A percentile compares a stretch with the other conserved stretches of the same genome.
These are phyloP conservation scores for Python bivittatus DNA, from an alignment of 2,113 vertebrate genomes.

Conservation along the genomic window DNA sequence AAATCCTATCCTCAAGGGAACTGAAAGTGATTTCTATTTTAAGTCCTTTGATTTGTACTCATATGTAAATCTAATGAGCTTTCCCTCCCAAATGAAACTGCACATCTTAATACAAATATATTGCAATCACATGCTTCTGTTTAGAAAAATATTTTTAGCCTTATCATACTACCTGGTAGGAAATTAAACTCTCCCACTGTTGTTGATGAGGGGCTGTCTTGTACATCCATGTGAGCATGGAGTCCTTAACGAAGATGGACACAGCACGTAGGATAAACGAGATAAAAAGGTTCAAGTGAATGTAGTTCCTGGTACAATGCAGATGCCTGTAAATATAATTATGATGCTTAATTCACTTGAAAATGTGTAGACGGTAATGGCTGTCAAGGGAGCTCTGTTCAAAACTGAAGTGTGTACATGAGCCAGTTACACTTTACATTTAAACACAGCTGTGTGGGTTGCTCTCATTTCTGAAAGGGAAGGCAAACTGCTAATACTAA, in stretches of 20 bases:
- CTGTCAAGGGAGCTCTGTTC: not conserved
- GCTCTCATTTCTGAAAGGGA: constrained; percentile 25
- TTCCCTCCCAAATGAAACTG: not conserved
- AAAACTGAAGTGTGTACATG: constrained; percentile 22
- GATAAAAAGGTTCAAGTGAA: constrained; percentile 94
- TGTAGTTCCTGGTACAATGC: constrained; percentile 95
- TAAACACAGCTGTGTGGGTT: constrained; percentile 8
- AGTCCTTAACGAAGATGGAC: constrained; percentile 91
- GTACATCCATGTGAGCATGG: constrained; percentile 82
- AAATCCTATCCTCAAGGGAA: not conserved
- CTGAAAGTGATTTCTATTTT: not conserved
- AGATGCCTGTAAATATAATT: constrained; percentile 81
- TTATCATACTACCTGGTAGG: constrained; percentile 77
- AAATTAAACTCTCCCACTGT: constrained; percentile 78
- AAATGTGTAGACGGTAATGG: constrained; percentile 3
- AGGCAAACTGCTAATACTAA: not conserved
- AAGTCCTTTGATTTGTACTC: not conserved
- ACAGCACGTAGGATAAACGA: constrained; percentile 93
- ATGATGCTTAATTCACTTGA: not conserved
- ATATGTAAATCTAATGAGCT: not conserved
- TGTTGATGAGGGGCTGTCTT: constrained; percentile 75
- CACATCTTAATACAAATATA: not conserved
- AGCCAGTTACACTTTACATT: not conserved
- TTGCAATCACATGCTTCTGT: not conserved
- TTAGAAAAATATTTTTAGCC: constrained; percentile 10